Percentiles rank a stretch among this genome's conserved stretches.
These are phyloP conservation scores for Ardeotis arabs DNA, from an alignment of 2,113 vertebrate species.

Conservation along the genomic window DNA sequence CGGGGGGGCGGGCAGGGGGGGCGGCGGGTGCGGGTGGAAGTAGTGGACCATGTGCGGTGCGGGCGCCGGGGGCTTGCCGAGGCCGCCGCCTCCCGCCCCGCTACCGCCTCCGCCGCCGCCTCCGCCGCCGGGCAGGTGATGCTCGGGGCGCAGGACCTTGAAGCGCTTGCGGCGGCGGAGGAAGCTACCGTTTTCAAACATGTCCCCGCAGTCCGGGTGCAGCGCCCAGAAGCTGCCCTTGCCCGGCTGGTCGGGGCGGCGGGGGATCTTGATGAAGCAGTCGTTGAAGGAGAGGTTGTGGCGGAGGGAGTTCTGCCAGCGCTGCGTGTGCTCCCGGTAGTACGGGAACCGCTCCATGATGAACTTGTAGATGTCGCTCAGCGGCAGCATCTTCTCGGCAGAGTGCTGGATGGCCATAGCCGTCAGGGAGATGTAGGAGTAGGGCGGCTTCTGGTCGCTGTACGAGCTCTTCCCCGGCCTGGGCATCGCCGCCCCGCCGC, in stretches of 20 bases:
- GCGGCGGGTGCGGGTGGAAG: slow-evolving; percentile 49
- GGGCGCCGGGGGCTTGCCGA: slow-evolving; percentile 4
- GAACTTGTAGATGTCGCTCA: slow-evolving; percentile 99
- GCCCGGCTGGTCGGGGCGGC: slow-evolving; percentile 91
- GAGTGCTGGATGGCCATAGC: slow-evolving; percentile 98
- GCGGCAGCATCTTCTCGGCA: slow-evolving; percentile 93
- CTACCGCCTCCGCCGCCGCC: slow-evolving; percentile 7
- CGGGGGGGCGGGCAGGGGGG: slow-evolving; percentile 59
- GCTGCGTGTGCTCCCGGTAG: slow-evolving; percentile 94
- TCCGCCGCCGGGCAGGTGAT: slow-evolving; percentile 65
- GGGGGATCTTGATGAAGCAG: slow-evolving; percentile 94
- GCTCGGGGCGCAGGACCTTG: slow-evolving; percentile 88
- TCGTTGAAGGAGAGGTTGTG: slow-evolving; percentile 96
- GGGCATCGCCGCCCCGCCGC: slow-evolving; percentile 78
- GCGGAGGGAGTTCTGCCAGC: slow-evolving; percentile 94
- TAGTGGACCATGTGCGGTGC: slow-evolving; percentile 35
- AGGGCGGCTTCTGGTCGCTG: slow-evolving; percentile 96
- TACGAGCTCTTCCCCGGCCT: slow-evolving; percentile 96
- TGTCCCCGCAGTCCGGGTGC: slow-evolving; percentile 92
- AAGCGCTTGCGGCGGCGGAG: slow-evolving; percentile 91
- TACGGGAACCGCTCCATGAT: slow-evolving; percentile 98
- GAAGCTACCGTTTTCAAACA: slow-evolving; percentile 96
- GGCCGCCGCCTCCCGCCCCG: background rate
- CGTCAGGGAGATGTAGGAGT: slow-evolving; percentile 95
- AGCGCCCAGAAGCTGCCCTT: slow-evolving; percentile 96